Percentiles rank a stretch among this genome's conserved stretches.
Conservation (phyloP, 1,140 invertebrate species). For the Tenebrio molitor region DNA sequence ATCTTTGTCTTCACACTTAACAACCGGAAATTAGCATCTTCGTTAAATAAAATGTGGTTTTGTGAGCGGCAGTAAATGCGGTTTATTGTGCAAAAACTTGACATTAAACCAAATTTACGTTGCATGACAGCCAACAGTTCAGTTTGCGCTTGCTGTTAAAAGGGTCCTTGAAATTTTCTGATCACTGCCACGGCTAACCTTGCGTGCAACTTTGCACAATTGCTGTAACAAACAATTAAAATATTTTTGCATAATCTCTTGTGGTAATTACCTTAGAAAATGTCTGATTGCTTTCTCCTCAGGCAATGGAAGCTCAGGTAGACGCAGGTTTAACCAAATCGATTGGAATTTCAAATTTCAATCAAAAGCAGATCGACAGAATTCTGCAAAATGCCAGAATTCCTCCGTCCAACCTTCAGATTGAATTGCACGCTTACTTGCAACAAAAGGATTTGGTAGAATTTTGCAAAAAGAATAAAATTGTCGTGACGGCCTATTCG, state of each 20-base stretch:
- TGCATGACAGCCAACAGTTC: neutral
- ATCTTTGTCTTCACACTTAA: no score
- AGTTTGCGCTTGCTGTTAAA: neutral
- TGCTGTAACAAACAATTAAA: neutral
- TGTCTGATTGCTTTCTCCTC: neutral
- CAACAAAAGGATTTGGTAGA: constrained; percentile 83
- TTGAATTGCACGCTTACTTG: constrained; percentile 87
- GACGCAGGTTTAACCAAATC: constrained; percentile 75
- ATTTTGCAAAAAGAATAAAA: constrained; percentile 80
- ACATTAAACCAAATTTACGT: no score
- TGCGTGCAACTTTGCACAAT: neutral
- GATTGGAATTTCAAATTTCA: constrained; percentile 88
- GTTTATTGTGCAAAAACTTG: no score
- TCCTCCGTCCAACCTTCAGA: constrained; percentile 79
- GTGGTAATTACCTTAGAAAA: neutral
- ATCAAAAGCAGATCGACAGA: constrained; percentile 75
- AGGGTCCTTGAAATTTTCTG: neutral
- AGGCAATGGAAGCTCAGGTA: constrained; percentile 84
- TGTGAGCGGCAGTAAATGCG: no score
- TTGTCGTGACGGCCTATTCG: constrained; percentile 86
- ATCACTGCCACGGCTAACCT: constrained; percentile 6
- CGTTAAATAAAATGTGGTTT: no score
- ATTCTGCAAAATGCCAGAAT: constrained; percentile 76
- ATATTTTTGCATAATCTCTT: neutral
- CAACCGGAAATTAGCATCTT: no score